These are phyloP conservation scores for Pogonocichla stellata DNA, from an alignment of 2,113 vertebrate genomes.

Conservation along the genomic window DNA sequence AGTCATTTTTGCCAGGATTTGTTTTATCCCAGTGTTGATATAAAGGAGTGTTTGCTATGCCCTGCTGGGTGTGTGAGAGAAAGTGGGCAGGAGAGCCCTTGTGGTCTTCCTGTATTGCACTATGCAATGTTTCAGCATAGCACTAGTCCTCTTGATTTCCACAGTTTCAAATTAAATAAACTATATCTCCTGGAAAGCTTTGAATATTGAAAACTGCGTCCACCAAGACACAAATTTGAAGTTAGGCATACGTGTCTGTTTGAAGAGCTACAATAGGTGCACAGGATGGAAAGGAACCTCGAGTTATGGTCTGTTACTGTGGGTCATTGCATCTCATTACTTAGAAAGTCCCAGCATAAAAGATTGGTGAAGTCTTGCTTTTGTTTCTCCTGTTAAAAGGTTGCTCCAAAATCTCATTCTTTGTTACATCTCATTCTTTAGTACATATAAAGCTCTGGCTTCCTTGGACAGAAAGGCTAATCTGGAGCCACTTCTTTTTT, in stretches of 20 bases:
- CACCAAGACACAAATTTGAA: not conserved
- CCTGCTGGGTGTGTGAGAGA: not conserved
- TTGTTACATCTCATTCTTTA: not conserved
- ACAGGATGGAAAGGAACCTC: not conserved
- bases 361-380: not conserved
- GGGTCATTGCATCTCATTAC: not conserved
- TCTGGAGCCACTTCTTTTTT: not conserved
- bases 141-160: not conserved
- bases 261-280: not conserved
- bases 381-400: not conserved
- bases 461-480: not conserved
- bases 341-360: not conserved
- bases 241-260: not conserved
- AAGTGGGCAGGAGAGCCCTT: not conserved
- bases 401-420: not conserved
- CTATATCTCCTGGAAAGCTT: not conserved
- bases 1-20: not conserved
- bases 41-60: not conserved
- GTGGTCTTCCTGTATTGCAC: not conserved
- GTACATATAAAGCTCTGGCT: not conserved
- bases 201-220: not conserved
- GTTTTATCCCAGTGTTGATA: not conserved
- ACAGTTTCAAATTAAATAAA: not conserved
- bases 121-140: not conserved
- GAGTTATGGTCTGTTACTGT: not conserved